These are phyloP conservation scores for Salpingus planirostris DNA, from an alignment of 2,888 invertebrate genomes.

Conservation along the genomic window DNA sequence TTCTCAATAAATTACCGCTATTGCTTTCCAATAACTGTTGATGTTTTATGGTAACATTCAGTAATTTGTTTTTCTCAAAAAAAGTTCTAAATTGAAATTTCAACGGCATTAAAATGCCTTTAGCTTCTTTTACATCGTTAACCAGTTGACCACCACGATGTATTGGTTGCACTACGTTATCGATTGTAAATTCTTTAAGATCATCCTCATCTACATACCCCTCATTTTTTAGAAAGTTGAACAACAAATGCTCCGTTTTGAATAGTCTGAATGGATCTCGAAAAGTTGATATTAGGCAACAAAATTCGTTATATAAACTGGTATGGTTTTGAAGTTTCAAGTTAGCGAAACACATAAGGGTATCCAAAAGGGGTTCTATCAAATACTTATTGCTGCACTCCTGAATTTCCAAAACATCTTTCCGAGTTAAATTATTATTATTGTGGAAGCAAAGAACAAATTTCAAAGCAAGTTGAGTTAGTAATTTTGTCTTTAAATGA, in stretches of 20 bases:
- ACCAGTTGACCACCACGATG: neutral
- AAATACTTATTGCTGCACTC: neutral
- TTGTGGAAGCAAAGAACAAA: neutral
- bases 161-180: neutral
- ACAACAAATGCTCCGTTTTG: neutral
- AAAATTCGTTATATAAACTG: neutral
- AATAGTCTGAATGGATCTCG: neutral
- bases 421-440: neutral
- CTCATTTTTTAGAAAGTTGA: neutral
- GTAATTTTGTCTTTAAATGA: neutral
- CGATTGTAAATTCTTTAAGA: neutral
- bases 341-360: neutral
- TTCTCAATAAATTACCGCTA: conserved; percentile 7
- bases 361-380: neutral
- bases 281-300: neutral
- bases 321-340: neutral
- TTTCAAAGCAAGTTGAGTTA: neutral
- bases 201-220: neutral
- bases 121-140: neutral
- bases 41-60: neutral
- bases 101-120: neutral
- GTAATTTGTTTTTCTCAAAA: neutral
- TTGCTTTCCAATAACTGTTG: neutral
- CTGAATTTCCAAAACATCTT: conserved; percentile 1
- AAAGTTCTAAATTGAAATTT: conserved; percentile 1